A percentile compares a stretch with the other conserved stretches of the same genome.
These are phyloP conservation scores for Platycercus adscitus DNA, from an alignment of 2,113 vertebrate genomes.

Conservation along the genomic window DNA sequence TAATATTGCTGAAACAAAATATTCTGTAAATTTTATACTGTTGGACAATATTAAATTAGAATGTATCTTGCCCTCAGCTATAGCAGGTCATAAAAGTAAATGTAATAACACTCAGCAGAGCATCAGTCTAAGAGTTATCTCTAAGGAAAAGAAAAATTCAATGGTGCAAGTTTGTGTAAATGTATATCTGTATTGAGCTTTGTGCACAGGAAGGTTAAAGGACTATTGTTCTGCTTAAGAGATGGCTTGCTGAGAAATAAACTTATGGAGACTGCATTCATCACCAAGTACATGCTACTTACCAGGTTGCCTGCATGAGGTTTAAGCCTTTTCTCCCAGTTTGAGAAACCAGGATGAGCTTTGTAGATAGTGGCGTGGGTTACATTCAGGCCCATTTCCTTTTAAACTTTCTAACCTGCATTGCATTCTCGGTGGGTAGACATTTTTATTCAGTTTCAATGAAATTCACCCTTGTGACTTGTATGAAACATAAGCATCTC, in stretches of 20 bases:
- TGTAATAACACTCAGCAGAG: slow-evolving; percentile 51
- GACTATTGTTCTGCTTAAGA: slow-evolving; percentile 28
- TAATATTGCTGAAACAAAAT: slow-evolving; percentile 43
- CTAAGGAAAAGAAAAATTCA: slow-evolving; percentile 35
- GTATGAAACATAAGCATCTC: neutral
- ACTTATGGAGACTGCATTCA: neutral
- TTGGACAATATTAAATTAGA: slow-evolving; percentile 44
- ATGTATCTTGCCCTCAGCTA: slow-evolving; percentile 59
- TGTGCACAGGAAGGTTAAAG: slow-evolving; percentile 17
- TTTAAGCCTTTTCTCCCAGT: neutral
- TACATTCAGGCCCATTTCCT: neutral
- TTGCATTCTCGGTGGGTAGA: neutral
- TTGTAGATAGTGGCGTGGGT: neutral
- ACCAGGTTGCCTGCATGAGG: neutral
- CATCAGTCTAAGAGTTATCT: slow-evolving; percentile 49
- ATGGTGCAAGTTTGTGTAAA: neutral
- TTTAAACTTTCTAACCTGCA: neutral
- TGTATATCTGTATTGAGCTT: neutral
- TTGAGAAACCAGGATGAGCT: neutral
- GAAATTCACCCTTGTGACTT: neutral
- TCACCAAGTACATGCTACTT: neutral
- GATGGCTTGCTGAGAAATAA: slow-evolving; percentile 12
- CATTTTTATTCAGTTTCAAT: neutral
- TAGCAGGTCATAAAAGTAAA: slow-evolving; percentile 39
- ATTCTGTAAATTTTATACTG: slow-evolving; percentile 41